Percentiles rank a stretch among this genome's conserved stretches.
Evolutionary conservation across 2,113 vertebrate species (phyloP).

Genomic region (Choloepus hoffmanni): DNA sequence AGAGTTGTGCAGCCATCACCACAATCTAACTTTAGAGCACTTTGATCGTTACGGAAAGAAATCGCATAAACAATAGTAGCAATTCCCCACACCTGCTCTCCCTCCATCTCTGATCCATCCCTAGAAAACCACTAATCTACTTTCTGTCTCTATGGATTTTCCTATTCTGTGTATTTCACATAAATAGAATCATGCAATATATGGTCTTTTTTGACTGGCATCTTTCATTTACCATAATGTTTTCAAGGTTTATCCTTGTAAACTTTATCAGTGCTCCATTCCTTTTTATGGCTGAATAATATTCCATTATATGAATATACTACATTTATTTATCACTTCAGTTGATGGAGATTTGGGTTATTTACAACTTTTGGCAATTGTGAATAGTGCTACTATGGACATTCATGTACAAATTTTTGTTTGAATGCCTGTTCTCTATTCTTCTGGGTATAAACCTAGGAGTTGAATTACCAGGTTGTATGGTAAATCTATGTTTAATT

Average conservation of each 20-base stretch:
- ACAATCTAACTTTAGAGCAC: conserved; percentile 43
- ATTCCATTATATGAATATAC: background rate
- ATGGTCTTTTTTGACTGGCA: background rate
- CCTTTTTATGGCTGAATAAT: conserved; percentile 19
- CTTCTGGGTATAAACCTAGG: background rate
- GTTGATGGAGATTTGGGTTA: background rate
- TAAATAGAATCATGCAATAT: conserved; percentile 16
- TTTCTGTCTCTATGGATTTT: conserved; percentile 34
- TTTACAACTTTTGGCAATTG: background rate
- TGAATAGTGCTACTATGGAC: conserved; percentile 12
- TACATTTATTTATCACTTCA: conserved; percentile 28
- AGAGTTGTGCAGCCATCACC: background rate
- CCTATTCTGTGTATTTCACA: conserved; percentile 6
- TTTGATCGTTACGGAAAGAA: conserved; percentile 40
- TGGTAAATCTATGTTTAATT: conserved; percentile 25
- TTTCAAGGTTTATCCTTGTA: conserved; percentile 4
- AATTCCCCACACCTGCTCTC: background rate
- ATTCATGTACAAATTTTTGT: conserved; percentile 36
- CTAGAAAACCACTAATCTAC: conserved; percentile 56
- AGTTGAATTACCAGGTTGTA: background rate
- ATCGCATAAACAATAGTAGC: background rate
- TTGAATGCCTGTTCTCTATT: conserved; percentile 11
- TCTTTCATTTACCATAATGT: conserved; percentile 51
- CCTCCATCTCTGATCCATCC: background rate
- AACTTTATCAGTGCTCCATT: background rate